A percentile compares a stretch with the other conserved stretches of the same genome.
Conservation (phyloP, 1,140 invertebrate species). For the Sycophila sp. region DNA sequence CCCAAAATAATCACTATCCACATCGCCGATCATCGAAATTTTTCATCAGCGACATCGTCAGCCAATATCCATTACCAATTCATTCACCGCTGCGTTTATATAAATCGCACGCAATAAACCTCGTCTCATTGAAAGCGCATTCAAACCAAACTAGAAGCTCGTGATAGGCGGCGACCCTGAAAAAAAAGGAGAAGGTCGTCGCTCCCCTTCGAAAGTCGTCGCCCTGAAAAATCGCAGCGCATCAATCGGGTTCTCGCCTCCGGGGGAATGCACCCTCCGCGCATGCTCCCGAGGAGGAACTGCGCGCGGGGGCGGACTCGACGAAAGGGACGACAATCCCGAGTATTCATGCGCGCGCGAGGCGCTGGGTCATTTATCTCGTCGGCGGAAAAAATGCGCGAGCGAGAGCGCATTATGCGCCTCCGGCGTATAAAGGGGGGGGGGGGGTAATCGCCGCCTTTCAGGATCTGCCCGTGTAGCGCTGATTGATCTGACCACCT, state of each 20-base stretch:
- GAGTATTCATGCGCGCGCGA: neutral
- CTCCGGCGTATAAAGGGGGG: neutral
- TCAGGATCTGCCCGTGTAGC: neutral
- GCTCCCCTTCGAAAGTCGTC: neutral
- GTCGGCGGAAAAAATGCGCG: no score
- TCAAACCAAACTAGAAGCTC: neutral
- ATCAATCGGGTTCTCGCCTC: constrained; percentile 14
- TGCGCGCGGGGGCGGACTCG: neutral
- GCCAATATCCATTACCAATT: neutral
- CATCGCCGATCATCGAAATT: neutral
- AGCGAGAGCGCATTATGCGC: neutral
- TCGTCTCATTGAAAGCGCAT: neutral
- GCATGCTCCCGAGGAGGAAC: neutral
- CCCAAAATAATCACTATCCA: no score
- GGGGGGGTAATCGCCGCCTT: neutral
- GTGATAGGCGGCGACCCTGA: neutral
- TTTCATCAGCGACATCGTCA: neutral
- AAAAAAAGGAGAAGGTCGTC: neutral
- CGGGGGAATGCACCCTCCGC: neutral
- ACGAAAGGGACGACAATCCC: neutral
- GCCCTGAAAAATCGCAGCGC: constrained; percentile 14
- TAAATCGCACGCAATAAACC: constrained; percentile 25
- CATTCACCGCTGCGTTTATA: constrained; percentile 4
- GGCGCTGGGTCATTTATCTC: neutral
- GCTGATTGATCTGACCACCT: neutral